A percentile compares a stretch with the other conserved stretches of the same genome.
Evolutionary conservation across 2,113 vertebrate genomes (phyloP).

Genomic region (Protobothrops mucrosquamatus): DNA sequence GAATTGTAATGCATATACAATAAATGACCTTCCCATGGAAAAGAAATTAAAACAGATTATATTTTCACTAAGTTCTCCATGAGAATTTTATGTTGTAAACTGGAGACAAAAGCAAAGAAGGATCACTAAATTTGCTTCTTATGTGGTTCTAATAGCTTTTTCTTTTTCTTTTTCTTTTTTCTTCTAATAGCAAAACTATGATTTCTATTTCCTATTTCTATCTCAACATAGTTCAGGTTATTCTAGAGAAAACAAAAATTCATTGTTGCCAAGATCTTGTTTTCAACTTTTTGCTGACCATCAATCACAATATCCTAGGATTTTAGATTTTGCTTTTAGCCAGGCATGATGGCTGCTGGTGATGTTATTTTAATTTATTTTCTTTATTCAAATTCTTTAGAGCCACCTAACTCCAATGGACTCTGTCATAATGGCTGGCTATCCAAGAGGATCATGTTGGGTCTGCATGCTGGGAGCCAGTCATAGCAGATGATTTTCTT

Average conservation of each 20-base stretch:
- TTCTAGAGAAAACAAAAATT: not conserved
- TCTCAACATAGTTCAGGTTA: not conserved
- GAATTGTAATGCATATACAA: not conserved
- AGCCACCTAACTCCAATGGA: not conserved
- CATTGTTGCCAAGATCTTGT: not conserved
- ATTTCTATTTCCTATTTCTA: not conserved
- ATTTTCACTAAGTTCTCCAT: not conserved
- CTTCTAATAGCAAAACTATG: not conserved
- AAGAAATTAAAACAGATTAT: not conserved
- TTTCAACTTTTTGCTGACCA: not conserved
- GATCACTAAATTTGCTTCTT: not conserved
- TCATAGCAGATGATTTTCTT: not conserved
- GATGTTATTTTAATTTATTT: not conserved
- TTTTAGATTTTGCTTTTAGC: not conserved
- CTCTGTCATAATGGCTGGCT: not conserved
- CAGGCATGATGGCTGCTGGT: not conserved
- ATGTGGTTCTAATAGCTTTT: not conserved
- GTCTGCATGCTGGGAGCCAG: not conserved
- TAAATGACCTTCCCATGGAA: not conserved
- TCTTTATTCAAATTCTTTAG: not conserved
- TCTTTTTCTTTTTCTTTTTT: not conserved
- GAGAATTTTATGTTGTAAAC: not conserved
- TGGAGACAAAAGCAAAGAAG: not conserved
- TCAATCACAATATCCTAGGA: not conserved
- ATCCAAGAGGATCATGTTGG: not conserved